Base-by-base conservation (phyloP, 2,113 vertebrate genomes). In the Gavialis gangeticus region DNA sequence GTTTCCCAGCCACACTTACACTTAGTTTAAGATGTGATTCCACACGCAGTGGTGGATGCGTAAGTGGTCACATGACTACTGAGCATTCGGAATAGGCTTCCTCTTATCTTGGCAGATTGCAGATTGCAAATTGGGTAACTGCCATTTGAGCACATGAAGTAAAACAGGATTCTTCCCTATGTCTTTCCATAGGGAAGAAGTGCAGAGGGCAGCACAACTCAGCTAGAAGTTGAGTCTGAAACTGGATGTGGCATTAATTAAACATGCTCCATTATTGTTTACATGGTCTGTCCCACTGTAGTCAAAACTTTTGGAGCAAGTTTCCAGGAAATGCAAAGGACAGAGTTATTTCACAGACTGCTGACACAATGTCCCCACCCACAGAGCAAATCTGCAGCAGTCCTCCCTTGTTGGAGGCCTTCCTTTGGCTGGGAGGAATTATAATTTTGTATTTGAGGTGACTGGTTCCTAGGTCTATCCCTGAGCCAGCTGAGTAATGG, bases 401-500 rank as follows among this genome's bases (percentile, higher is more conserved):
- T 6, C 5, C 4, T 9, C 92, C 24, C 75, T 58, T 84, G 46
- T 15, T 75, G 58, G 79, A 75, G 11, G 4, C 11, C 2, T 9
- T 28, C 0, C 0, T 11, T 11, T 21, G 19, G 5, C 11, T 69
- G 46, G 37, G 15, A 79, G 10, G 9, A 84, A 3, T 19, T 37
- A 76, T 60, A 73, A 2, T 1, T 0, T n/a, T 4, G 21, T 5
- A 59, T 2, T 28, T 58, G 58, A 66, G 25, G 25, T 17, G 22
- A 76, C 89, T 76, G 30, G 24, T 76, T 12, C 12, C 27, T 55
- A 54, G 62, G 25, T 80, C 25, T 12, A 54, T 22, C 27, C 25
- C 60, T n/a, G 60, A 80, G 46, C 18, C 60, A 77, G 4, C 64
- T 2, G 58, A 2, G 18, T 37, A 87, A 69, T 2, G 12, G 5